Conservation (phyloP, 2,888 invertebrate genomes). For the Parnassius glacialis region DNA sequence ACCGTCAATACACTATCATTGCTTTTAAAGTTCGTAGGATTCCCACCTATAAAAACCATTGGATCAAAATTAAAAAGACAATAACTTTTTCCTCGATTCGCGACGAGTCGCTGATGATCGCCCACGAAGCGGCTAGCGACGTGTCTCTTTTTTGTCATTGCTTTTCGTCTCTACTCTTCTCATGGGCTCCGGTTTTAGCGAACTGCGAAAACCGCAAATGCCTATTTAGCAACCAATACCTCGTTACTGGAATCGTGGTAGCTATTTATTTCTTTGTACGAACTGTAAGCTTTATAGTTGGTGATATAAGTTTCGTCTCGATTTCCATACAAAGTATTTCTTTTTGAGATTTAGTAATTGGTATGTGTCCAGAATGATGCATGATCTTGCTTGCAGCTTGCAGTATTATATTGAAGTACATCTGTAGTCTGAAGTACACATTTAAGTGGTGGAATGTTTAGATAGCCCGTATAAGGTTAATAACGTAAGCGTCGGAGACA, state of each 20-base stretch:
- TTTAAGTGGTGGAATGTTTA: slow-evolving; percentile 40
- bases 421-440: slow-evolving; percentile 16
- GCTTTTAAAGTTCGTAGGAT: slow-evolving; percentile 65
- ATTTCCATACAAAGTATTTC: background rate
- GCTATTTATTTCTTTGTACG: slow-evolving; percentile 44
- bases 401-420: background rate
- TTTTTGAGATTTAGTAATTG: background rate
- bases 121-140: slow-evolving; percentile 38
- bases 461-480: slow-evolving; percentile 71
- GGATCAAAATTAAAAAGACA: slow-evolving; percentile 50
- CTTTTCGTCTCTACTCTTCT: slow-evolving; percentile 15
- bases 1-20: slow-evolving; percentile 71
- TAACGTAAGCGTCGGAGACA: slow-evolving; percentile 71
- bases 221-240: slow-evolving; percentile 56
- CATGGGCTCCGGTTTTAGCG: slow-evolving; percentile 38
- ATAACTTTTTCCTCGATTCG: slow-evolving; percentile 66
- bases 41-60: too few relatives aligned
- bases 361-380: too few relatives aligned
- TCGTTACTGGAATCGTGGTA: slow-evolving; percentile 46
- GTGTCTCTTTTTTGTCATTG: slow-evolving; percentile 8
- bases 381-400: too few relatives aligned
- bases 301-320: background rate
- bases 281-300: slow-evolving; percentile 7
- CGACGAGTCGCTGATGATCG: slow-evolving; percentile 60
- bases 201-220: slow-evolving; percentile 63